Evolutionary conservation across 2,113 vertebrate genomes (phyloP).

Genomic region (Tragelaphus strepsiceros): DNA sequence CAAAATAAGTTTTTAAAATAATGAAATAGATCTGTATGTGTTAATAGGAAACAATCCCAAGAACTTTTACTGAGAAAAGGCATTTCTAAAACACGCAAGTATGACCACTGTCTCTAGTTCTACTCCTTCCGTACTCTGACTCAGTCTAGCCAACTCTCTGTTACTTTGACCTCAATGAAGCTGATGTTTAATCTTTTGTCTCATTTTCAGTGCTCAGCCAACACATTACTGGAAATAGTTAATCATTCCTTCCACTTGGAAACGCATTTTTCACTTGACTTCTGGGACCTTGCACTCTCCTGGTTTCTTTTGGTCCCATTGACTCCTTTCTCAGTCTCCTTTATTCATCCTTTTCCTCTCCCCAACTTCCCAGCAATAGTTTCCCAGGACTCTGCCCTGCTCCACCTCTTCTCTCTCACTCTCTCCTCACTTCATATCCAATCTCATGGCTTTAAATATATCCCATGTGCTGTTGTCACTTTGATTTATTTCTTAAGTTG

Average conservation of each 20-base stretch:
- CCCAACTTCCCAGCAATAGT: neutral
- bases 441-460: neutral
- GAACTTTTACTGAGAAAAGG: neutral
- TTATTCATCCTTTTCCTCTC: neutral
- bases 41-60: neutral
- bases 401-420: neutral
- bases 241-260: neutral
- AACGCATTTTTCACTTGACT: neutral
- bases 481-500: neutral
- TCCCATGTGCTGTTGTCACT: neutral
- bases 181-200: neutral
- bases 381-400: neutral
- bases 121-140: neutral
- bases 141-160: neutral
- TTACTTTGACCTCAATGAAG: neutral
- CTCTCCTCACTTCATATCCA: neutral
- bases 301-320: neutral
- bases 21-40: conserved; percentile 8
- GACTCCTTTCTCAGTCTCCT: neutral
- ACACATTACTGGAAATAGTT: conserved; percentile 13
- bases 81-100: neutral
- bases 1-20: conserved; percentile 18
- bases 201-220: neutral
- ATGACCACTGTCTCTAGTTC: neutral
- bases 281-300: neutral